Conservation (phyloP, 2,888 invertebrate genomes). For the Lasioglossum leucozonium region DNA sequence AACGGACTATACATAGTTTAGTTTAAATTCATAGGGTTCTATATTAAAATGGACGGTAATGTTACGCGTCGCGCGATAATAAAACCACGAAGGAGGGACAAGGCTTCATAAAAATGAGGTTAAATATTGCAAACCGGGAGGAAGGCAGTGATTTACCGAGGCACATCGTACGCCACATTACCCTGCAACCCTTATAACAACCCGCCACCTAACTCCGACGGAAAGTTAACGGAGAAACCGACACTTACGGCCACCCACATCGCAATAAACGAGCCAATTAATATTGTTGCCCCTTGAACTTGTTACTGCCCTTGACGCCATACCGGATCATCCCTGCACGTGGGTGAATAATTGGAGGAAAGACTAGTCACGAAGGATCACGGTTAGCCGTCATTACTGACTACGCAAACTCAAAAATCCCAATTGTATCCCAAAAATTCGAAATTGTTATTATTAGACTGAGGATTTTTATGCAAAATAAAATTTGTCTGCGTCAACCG, state of each 20-base stretch:
- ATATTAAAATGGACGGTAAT: constrained; percentile 7
- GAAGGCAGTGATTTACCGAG: constrained; percentile 67
- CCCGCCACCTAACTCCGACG: constrained; percentile 56
- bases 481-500: too few species aligned
- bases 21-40: constrained; percentile 4
- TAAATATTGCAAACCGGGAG: constrained; percentile 39
- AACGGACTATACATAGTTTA: neutral
- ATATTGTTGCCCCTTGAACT: constrained; percentile 69
- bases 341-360: constrained; percentile 65
- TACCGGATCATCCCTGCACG: constrained; percentile 60
- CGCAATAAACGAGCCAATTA: constrained; percentile 75
- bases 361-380: constrained; percentile 54
- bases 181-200: constrained; percentile 69
- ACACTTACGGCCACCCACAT: constrained; percentile 68
- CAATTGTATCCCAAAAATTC: neutral
- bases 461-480: neutral
- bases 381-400: constrained; percentile 57
- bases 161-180: constrained; percentile 72
- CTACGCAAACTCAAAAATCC: constrained; percentile 37
- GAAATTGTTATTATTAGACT: neutral
- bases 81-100: constrained; percentile 18
- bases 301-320: constrained; percentile 63
- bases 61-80: neutral
- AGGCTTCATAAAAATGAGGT: neutral
- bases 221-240: constrained; percentile 70